phyloP scores from a whole-genome alignment of 2,113 vertebrate species.

The Dipodomys ordii region DNA sequence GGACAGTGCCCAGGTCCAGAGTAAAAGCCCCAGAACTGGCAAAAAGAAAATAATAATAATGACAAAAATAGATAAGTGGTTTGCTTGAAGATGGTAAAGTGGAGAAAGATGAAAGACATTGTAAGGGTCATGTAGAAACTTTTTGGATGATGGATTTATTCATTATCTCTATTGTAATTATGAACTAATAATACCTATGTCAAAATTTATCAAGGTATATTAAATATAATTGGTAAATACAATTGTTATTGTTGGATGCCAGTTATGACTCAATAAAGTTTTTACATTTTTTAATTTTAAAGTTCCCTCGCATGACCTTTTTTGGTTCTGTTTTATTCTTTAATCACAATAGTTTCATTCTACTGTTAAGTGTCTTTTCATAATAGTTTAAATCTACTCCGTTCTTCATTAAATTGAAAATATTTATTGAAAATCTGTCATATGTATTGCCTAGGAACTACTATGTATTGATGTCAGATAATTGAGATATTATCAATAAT shows the following conservation, averaged over 20 bases:
- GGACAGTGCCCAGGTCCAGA: too few species aligned
- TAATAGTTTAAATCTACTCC: slow-evolving; percentile 48
- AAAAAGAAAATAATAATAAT: neutral
- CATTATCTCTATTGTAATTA: neutral
- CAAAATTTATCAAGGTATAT: neutral
- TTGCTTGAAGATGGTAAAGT: neutral
- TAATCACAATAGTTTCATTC: neutral
- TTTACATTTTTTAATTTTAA: neutral
- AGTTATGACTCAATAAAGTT: neutral
- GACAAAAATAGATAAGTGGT: neutral
- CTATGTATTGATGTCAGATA: neutral
- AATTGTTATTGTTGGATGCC: neutral
- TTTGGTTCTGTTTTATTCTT: slow-evolving; percentile 36
- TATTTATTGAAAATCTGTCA: slow-evolving; percentile 16
- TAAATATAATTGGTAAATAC: neutral
- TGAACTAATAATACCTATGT: neutral
- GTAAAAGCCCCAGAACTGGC: too few species aligned
- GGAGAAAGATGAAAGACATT: neutral
- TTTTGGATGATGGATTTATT: neutral
- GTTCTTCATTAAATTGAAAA: slow-evolving; percentile 52
- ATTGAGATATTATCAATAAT: neutral
- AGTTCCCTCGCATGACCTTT: neutral
- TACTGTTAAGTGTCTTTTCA: neutral
- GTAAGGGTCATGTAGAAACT: neutral
- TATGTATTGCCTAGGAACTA: neutral